A percentile compares a stretch with the other conserved stretches of the same genome.
Evolutionary conservation across 2,113 vertebrate genomes (phyloP).

Genomic region (Fregata magnificens): DNA sequence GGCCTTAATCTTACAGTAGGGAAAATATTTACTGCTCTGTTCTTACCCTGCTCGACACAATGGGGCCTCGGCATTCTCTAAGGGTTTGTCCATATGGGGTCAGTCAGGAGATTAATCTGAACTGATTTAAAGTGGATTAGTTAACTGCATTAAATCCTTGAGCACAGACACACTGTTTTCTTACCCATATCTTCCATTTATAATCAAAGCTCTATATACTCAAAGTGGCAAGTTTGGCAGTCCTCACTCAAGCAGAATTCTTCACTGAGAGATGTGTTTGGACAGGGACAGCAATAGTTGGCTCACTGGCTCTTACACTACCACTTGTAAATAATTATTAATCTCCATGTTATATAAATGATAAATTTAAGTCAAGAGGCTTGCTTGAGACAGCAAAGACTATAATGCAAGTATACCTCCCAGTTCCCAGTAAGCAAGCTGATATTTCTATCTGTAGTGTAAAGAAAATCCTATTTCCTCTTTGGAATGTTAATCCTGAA

Average conservation of each 20-base stretch:
- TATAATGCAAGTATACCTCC: neutral
- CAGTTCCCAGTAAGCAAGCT: neutral
- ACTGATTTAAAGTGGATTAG: slow-evolving; percentile 54
- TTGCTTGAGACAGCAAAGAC: neutral
- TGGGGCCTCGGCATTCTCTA: neutral
- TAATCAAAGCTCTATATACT: slow-evolving; percentile 6
- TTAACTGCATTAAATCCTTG: slow-evolving; percentile 31
- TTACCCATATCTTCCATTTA: slow-evolving; percentile 14
- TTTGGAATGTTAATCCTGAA: neutral
- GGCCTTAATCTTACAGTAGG: neutral
- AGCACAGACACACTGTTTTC: slow-evolving; percentile 27
- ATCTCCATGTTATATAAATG: neutral
- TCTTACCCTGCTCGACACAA: neutral
- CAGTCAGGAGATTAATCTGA: slow-evolving; percentile 50
- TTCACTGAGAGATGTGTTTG: neutral
- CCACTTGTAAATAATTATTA: neutral
- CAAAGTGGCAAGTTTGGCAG: slow-evolving; percentile 13
- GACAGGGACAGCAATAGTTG: neutral
- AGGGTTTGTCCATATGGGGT: neutral
- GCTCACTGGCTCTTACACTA: neutral
- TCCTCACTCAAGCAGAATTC: slow-evolving; percentile 32
- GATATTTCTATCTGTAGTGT: neutral
- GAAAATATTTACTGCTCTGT: slow-evolving; percentile 21
- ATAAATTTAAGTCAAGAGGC: neutral
- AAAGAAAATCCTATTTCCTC: neutral